phyloP scores from a whole-genome alignment of 30 jellyfish, hydroid and myxozoan species.

The Turritopsis rubra region DNA sequence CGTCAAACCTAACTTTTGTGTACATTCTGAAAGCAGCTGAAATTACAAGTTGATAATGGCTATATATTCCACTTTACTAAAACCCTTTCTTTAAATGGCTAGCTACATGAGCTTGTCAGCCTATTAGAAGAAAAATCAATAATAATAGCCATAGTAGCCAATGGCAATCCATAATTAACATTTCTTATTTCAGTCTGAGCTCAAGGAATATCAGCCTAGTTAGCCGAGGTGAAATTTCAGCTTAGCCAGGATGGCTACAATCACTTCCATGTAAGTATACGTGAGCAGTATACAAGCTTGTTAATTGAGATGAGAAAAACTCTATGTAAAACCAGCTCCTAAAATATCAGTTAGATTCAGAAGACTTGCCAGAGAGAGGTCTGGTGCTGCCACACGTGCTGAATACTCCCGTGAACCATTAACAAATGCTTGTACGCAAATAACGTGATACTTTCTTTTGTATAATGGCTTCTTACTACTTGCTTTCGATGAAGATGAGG shows the following conservation, averaged over 20 bases:
- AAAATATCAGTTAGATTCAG: neutral
- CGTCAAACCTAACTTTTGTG: constrained; percentile 54
- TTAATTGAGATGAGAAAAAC: neutral
- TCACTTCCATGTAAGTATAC: too few species aligned
- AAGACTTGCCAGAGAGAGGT: neutral
- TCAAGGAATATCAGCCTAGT: too few species aligned
- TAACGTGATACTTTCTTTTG: neutral
- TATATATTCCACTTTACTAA: too few species aligned
- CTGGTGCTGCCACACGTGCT: constrained; percentile 9
- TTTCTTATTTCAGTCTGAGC: too few species aligned
- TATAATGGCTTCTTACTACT: neutral
- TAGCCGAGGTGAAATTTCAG: too few species aligned
- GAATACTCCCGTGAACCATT: constrained; percentile 11
- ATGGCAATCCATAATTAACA: too few species aligned
- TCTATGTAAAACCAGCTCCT: too few species aligned
- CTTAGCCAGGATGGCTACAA: too few species aligned
- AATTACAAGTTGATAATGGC: neutral
- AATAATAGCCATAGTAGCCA: too few species aligned
- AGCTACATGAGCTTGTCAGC: too few species aligned
- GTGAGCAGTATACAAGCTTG: neutral
- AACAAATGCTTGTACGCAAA: constrained; percentile 6
- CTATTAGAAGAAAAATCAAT: too few species aligned
- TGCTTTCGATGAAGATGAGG: neutral
- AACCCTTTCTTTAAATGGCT: too few species aligned
- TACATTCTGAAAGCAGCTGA: constrained; percentile 73